Evolutionary conservation across 1,140 invertebrate species (phyloP).

Genomic region (Palaemon carinicauda): DNA sequence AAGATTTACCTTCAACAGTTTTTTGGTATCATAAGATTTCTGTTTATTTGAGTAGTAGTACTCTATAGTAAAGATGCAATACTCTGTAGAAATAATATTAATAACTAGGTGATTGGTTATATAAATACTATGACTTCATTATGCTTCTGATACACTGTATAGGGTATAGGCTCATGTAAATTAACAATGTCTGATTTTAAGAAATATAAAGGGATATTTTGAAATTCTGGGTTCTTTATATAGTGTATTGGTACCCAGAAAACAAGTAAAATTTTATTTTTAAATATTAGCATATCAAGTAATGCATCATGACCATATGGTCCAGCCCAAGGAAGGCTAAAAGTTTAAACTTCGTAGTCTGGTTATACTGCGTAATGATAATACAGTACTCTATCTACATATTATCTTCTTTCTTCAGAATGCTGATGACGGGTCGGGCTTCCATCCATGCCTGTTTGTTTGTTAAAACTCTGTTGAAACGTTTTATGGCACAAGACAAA

Average conservation of each 20-base stretch:
- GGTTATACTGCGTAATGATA: no score
- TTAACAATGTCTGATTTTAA: slow-evolving; percentile 71
- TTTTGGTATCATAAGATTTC: no score
- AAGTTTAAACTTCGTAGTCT: no score
- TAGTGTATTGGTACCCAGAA: neutral
- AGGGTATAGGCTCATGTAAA: neutral
- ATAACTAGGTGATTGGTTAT: no score
- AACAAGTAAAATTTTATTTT: slow-evolving; percentile 36
- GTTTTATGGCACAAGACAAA: slow-evolving; percentile 79
- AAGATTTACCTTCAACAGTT: no score
- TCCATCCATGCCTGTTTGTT: slow-evolving; percentile 77
- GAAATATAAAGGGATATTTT: slow-evolving; percentile 71
- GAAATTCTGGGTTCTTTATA: neutral
- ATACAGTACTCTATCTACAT: slow-evolving; percentile 60
- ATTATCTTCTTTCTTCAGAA: slow-evolving; percentile 65
- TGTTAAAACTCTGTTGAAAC: slow-evolving; percentile 79
- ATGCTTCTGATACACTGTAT: no score
- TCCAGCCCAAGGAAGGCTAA: no score
- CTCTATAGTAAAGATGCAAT: no score
- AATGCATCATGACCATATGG: no score
- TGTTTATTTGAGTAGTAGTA: no score
- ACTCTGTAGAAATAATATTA: no score
- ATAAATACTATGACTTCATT: no score
- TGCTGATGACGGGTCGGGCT: slow-evolving; percentile 78
- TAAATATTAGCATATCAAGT: neutral